Evolutionary conservation across 2,888 invertebrate genomes (phyloP).

Genomic region (Diaperis boleti): DNA sequence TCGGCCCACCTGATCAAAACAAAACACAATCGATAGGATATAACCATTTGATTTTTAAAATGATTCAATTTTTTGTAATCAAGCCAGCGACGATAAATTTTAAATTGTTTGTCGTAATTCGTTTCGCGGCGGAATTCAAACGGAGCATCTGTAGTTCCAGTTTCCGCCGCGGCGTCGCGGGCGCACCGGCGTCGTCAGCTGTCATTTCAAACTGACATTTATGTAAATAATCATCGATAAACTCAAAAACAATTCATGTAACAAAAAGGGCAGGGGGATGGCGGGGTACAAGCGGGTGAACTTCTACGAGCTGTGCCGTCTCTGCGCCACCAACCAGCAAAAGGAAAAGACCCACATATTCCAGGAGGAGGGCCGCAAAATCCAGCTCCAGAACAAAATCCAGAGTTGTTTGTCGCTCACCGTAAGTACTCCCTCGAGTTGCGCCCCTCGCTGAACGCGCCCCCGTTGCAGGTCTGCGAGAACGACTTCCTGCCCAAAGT

Average conservation of each 20-base stretch:
- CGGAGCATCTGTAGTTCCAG: too few species aligned
- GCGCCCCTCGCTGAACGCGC: too few species aligned
- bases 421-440: constrained; percentile 65
- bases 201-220: constrained; percentile 39
- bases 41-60: too few species aligned
- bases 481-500: constrained; percentile 79
- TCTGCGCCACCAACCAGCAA: constrained; percentile 77
- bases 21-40: too few species aligned
- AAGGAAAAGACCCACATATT: constrained; percentile 77
- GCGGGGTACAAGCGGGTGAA: constrained; percentile 78
- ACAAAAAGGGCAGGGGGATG: constrained; percentile 64
- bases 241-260: constrained; percentile 32
- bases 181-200: constrained; percentile 33
- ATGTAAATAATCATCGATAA: constrained; percentile 40
- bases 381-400: constrained; percentile 75
- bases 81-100: too few species aligned
- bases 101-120: too few species aligned
- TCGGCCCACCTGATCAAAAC: too few species aligned
- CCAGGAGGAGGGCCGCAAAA: constrained; percentile 74
- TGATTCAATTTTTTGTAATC: too few species aligned
- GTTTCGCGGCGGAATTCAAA: too few species aligned
- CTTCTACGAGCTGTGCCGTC: constrained; percentile 78
- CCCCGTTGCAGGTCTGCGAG: constrained; percentile 71
- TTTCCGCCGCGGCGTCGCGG: not conserved
- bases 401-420: constrained; percentile 74